phyloP scores from a whole-genome alignment of 2,113 vertebrate species.

The Bujurquina vittata region DNA sequence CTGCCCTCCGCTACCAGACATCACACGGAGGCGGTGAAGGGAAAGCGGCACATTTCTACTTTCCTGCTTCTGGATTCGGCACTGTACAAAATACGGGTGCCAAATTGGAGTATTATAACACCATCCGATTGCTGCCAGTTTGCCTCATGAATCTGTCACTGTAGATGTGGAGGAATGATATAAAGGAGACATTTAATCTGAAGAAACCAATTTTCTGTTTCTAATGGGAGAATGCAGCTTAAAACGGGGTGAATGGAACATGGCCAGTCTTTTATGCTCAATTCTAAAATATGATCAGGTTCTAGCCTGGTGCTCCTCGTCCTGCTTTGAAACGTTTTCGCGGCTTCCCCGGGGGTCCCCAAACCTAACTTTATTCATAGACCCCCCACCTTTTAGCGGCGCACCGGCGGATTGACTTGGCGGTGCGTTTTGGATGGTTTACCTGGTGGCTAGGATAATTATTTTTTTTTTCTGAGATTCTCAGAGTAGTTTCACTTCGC shows the following conservation, averaged over 20 bases:
- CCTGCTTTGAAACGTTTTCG: neutral
- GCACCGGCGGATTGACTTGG: neutral
- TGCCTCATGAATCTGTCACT: too few relatives aligned
- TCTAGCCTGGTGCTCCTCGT: neutral
- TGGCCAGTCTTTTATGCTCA: neutral
- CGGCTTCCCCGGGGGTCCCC: neutral
- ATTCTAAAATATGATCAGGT: neutral
- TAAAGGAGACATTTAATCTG: neutral
- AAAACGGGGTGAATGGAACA: neutral
- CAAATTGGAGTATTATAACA: neutral
- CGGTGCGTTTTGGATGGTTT: slow-evolving; percentile 8
- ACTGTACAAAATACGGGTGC: neutral
- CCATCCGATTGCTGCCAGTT: neutral
- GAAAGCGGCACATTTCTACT: neutral
- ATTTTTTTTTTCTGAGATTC: slow-evolving; percentile 3
- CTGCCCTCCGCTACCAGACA: slow-evolving; percentile 23
- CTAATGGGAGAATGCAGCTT: neutral
- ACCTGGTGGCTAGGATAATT: slow-evolving; percentile 21
- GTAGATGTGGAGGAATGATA: too few relatives aligned
- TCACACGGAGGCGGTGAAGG: neutral
- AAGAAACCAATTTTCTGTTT: neutral
- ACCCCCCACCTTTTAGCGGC: neutral
- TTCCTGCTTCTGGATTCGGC: slow-evolving; percentile 5
- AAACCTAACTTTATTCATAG: neutral
- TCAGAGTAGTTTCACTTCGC: slow-evolving; percentile 51